phyloP scores from a whole-genome alignment of 2,888 invertebrate genomes.

The Lamproptera curius region DNA sequence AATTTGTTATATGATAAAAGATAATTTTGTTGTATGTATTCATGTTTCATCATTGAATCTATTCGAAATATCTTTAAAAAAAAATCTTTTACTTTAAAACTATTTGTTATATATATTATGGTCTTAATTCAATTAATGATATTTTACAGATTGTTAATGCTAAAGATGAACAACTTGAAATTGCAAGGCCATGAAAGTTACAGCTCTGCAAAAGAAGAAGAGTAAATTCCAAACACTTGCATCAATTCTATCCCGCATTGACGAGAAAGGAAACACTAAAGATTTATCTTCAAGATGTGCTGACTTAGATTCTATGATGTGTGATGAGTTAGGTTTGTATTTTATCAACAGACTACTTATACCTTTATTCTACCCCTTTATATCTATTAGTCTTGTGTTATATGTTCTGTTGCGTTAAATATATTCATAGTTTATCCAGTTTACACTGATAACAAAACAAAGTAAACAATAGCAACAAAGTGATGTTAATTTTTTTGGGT shows the following conservation, averaged over 20 bases:
- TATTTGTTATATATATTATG: too few species aligned
- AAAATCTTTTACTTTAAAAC: too few species aligned
- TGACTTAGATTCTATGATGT: slow-evolving; percentile 86
- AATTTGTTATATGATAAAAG: too few species aligned
- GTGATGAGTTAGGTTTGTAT: slow-evolving; percentile 73
- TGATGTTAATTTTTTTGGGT: too few species aligned
- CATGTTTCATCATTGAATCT: too few species aligned
- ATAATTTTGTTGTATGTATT: too few species aligned
- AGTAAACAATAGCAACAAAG: too few species aligned
- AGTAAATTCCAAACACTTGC: slow-evolving; percentile 82
- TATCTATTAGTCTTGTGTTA: background rate
- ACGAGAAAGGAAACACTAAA: slow-evolving; percentile 64
- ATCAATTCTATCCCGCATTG: slow-evolving; percentile 77
- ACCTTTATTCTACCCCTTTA: background rate
- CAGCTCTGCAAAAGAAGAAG: slow-evolving; percentile 75
- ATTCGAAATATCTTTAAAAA: too few species aligned
- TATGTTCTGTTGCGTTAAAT: too few species aligned
- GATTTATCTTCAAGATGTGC: slow-evolving; percentile 83
- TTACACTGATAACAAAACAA: too few species aligned
- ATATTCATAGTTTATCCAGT: too few species aligned
- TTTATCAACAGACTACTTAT: background rate
- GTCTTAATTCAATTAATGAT: too few species aligned
- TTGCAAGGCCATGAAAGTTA: slow-evolving; percentile 82
- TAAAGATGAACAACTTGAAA: slow-evolving; percentile 77
- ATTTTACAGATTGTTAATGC: slow-evolving; percentile 77